phyloP scores from a whole-genome alignment of 2,888 invertebrate species.

The Plagiodera versicolora region DNA sequence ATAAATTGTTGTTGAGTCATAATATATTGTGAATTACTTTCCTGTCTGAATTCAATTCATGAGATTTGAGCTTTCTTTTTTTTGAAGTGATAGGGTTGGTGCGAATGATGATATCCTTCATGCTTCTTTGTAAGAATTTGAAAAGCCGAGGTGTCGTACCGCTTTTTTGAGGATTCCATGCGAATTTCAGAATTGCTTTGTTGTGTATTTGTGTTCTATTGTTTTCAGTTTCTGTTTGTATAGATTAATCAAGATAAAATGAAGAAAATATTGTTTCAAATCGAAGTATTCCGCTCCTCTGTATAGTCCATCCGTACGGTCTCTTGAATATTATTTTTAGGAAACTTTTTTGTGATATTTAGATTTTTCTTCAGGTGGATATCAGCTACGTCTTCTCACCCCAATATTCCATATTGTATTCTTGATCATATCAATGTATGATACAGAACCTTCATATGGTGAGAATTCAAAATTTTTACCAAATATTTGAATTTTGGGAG shows the following conservation, averaged over 20 bases:
- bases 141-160: background rate
- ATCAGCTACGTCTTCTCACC: background rate
- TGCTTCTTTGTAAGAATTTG: background rate
- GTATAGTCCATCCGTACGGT: background rate
- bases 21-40: background rate
- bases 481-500: background rate
- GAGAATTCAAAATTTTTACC: background rate
- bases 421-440: background rate
- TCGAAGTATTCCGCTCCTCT: background rate
- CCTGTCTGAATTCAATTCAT: background rate
- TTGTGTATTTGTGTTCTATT: background rate
- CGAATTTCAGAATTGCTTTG: background rate
- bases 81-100: background rate
- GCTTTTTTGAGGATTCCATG: background rate
- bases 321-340: background rate
- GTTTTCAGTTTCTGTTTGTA: background rate
- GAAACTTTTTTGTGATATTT: background rate
- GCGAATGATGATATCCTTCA: background rate
- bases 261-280: background rate
- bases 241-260: background rate
- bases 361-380: conserved; percentile 1
- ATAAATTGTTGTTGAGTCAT: background rate
- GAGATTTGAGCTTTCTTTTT: background rate
- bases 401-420: background rate
- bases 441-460: background rate